Evolutionary conservation across 1,140 invertebrate genomes (phyloP), one percentile per base, ranked within the genome.

Genomic region (Eubasilissa regina): DNA sequence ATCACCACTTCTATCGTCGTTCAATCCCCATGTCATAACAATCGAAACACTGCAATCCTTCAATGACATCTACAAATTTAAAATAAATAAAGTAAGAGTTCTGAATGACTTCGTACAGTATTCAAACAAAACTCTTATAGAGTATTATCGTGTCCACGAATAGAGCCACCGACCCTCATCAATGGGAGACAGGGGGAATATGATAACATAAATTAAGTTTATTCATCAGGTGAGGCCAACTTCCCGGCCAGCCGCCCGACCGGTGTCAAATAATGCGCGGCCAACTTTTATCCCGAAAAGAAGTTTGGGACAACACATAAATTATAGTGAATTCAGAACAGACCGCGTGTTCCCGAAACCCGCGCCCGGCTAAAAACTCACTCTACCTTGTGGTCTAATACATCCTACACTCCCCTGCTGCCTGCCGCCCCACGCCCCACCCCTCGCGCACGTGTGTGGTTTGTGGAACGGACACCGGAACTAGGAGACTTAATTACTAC

Each of bases 241-340:
- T 73, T 73, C n/a, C 15, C 68, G 19, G 4, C 60, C 21, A 44
- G 35, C 64, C 45, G 44, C 64, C 64, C 44, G 21, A 53, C 68
- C 68, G 68, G 73, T 75, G 73, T 58, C 73, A 75, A 75, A 75
- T 75, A 73, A 68, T 68, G 19, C 73, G 75, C 75, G 75, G 12
- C 19, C 43, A 77, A 77, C 60, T 77, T 77, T 77, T 60, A 53
- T 35, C 4, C 48, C 66, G 58, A 66, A 79, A 81, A 81, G 77
- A 81, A 81, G 77, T 81, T 81, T 75, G 66, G 74, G 73, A 81
- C 80, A 79, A 79, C 80, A 81, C 80, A 81, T 81, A 81, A 81
- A 81, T 81, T 81, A 81, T 56, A 78, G 80, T 74, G 66, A 72
- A 79, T 77, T 79, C 80, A 77, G 78, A 77, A 77, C 77, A 77